Conservation (phyloP, 2,797 vertebrate genomes). For the Lindbergichthys nudifrons region DNA sequence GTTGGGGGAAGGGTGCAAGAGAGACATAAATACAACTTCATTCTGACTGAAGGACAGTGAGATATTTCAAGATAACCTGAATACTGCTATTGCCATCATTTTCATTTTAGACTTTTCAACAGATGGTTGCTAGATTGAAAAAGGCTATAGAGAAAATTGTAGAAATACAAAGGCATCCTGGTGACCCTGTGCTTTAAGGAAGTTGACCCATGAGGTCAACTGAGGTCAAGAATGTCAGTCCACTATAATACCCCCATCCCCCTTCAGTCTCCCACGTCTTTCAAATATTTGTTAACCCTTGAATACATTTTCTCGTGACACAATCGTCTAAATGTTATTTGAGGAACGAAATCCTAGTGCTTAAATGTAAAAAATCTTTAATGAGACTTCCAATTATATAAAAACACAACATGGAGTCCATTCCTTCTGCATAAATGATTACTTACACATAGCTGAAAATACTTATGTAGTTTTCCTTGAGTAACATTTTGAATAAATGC, state of each 20-base stretch:
- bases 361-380: neutral
- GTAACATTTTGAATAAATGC: neutral
- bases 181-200: conserved; percentile 14
- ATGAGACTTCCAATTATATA: neutral
- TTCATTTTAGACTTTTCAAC: conserved; percentile 3
- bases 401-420: neutral
- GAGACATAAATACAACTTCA: neutral
- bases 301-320: neutral
- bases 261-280: neutral
- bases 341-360: neutral
- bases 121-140: conserved; percentile 1
- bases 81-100: neutral
- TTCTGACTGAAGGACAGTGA: conserved; percentile 5
- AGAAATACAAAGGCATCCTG: conserved; percentile 9
- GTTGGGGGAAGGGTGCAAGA: conserved; percentile 9
- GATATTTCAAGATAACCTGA: neutral
- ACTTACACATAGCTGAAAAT: neutral
- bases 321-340: neutral
- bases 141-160: neutral
- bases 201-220: conserved; percentile 7
- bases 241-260: neutral
- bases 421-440: neutral
- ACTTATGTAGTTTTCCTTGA: neutral
- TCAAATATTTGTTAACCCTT: conserved; percentile 1
- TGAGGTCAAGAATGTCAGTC: conserved; percentile 19